These are phyloP conservation scores for Mergus octosetaceus DNA, from an alignment of 2,797 vertebrate species.

Conservation along the genomic window DNA sequence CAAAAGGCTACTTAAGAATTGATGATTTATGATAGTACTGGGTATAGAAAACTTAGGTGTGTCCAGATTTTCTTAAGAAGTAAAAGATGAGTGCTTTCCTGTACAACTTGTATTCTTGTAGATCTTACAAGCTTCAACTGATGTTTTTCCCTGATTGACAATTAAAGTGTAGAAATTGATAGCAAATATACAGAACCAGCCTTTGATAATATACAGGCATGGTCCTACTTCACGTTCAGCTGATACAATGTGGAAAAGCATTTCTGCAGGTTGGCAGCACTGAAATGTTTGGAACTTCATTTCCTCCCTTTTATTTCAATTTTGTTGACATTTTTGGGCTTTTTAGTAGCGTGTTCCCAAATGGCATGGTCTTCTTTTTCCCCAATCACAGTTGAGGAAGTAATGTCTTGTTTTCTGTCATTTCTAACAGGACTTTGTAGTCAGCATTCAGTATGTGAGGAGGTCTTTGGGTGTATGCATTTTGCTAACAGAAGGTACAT, in stretches of 20 bases:
- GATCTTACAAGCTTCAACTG: background rate
- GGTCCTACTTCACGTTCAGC: background rate
- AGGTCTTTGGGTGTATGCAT: background rate
- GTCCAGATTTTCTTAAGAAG: background rate
- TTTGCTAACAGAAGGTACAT: background rate
- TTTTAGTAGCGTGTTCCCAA: background rate
- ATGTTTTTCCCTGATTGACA: background rate
- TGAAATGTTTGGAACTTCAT: background rate
- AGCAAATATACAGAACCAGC: background rate
- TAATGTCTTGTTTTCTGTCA: background rate
- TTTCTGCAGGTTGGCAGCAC: background rate
- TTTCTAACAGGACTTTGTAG: background rate
- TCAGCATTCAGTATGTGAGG: background rate
- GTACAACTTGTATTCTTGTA: background rate
- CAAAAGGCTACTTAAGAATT: rapidly evolving
- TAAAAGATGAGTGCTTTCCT: background rate
- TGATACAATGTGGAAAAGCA: background rate
- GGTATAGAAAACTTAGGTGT: background rate
- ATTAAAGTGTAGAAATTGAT: background rate
- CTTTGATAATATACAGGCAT: background rate
- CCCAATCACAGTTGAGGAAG: background rate
- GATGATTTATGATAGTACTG: background rate
- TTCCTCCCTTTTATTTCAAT: background rate
- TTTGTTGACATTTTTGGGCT: background rate
- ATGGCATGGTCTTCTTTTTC: background rate